Base-by-base conservation (phyloP, 1,140 invertebrate genomes). In the Dendroctonus valens region DNA sequence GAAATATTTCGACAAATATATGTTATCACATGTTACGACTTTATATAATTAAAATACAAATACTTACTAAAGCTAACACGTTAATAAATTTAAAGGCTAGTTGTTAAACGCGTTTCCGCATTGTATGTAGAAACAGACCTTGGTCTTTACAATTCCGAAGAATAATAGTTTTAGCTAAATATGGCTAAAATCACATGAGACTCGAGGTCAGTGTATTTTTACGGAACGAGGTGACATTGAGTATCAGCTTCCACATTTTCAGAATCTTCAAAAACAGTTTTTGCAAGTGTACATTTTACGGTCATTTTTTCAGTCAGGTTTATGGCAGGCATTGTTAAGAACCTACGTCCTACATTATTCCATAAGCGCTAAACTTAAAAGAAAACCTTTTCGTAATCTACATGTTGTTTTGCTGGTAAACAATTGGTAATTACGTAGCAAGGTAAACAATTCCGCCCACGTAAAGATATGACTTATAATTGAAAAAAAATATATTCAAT, bases 301-400 rank as follows among this genome's bases (percentile, higher is more conserved):
- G 46, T 14, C 5, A 14, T 5, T 12, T 12, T 48, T 12, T 7
- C 15, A 6, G 15, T 26, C 26, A 26, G 26, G 26, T 26, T 26
- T 26, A 26, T 26, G 26, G 12, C 26, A 52, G 48, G 15, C 39
- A 61, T 52, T 61, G 49, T 52, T 61, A 9, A 41, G 41, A 14
- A 64, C 37, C 54, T 46, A 55, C 51, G 49, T 14, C 62, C 53
- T 65, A 65, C 53, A 38, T 40, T 55, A 63, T 57, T 65, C 38
- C 49, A 57, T 65, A 49, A 49, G 38, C 62, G 62, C 62, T 57
- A 49, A 57, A 49, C 42, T 57, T 65, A 65, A 65, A 65, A 50
- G 62, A 55, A 55, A 8, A 63, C 42, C 41, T 61, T 61, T 42
- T 55, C 39, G 26, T n/a, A 51, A 52, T 38, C 12, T 8, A 12